These are phyloP conservation scores for Autographa pulchrina DNA, from an alignment of 2,888 invertebrate genomes.

Conservation along the genomic window DNA sequence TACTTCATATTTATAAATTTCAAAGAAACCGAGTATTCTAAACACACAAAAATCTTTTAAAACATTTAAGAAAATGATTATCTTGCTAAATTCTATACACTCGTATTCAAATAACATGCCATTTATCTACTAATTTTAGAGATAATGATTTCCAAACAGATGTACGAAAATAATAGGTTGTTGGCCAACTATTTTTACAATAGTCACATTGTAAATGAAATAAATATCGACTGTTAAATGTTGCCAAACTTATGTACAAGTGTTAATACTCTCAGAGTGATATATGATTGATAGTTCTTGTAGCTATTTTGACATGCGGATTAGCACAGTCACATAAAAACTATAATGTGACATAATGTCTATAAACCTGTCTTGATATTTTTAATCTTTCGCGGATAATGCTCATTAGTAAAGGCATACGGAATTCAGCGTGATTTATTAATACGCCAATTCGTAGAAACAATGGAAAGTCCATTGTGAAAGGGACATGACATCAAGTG, in stretches of 20 bases:
- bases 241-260: slow-evolving; percentile 46
- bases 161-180: slow-evolving; percentile 33
- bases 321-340: background rate
- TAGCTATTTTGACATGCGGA: background rate
- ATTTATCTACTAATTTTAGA: background rate
- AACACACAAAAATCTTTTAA: slow-evolving; percentile 7
- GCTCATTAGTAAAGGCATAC: background rate
- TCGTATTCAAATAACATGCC: slow-evolving; percentile 7
- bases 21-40: slow-evolving; percentile 5
- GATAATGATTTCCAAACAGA: slow-evolving; percentile 34
- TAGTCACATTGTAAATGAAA: slow-evolving; percentile 23
- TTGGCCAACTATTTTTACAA: slow-evolving; percentile 38
- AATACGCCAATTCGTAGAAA: background rate
- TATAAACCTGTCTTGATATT: background rate
- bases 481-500: background rate
- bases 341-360: background rate
- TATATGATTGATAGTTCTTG: background rate
- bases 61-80: background rate
- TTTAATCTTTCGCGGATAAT: background rate
- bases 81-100: background rate
- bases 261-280: background rate
- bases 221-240: slow-evolving; percentile 40
- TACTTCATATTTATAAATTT: background rate
- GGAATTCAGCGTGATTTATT: background rate
- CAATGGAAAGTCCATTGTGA: background rate